phyloP scores from a whole-genome alignment of 2,888 invertebrate species.

The Protophormia terraenovae region DNA sequence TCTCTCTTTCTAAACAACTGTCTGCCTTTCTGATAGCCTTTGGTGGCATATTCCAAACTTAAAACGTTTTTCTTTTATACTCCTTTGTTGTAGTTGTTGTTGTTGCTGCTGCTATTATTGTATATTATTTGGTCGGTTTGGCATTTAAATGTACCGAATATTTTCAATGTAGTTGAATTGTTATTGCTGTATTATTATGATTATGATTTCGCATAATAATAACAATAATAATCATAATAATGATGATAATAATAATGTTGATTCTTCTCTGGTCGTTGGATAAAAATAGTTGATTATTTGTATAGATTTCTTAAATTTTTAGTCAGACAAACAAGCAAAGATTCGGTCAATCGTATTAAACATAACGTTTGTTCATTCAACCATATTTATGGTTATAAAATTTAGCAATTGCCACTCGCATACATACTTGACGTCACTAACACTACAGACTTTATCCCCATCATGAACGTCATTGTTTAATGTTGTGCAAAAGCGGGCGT shows the following conservation, averaged over 20 bases:
- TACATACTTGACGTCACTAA: not conserved
- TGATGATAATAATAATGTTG: slow-evolving; percentile 36
- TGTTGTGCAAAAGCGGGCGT: slow-evolving; percentile 65
- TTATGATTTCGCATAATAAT: slow-evolving; percentile 59
- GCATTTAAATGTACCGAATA: slow-evolving; percentile 37
- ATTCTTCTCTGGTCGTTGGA: not conserved
- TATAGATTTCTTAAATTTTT: not conserved
- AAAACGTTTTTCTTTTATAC: not conserved
- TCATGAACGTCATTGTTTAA: slow-evolving; percentile 53
- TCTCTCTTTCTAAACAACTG: no score
- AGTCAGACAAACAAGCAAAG: not conserved
- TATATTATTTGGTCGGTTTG: slow-evolving; percentile 46
- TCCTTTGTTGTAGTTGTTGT: not conserved
- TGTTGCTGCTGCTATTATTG: not conserved
- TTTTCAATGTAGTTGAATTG: slow-evolving; percentile 15
- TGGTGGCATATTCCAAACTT: not conserved
- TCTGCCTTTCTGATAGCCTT: not conserved
- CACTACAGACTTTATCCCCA: not conserved
- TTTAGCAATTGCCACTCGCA: slow-evolving; percentile 2
- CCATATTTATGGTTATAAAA: slow-evolving; percentile 15
- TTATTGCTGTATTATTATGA: slow-evolving; percentile 51
- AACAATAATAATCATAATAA: slow-evolving; percentile 48
- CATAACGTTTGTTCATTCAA: slow-evolving; percentile 34
- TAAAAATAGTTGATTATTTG: slow-evolving; percentile 13
- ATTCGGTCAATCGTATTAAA: slow-evolving; percentile 35